Base-by-base conservation (phyloP, 2,113 vertebrate species). In the Oryzias celebensis region DNA sequence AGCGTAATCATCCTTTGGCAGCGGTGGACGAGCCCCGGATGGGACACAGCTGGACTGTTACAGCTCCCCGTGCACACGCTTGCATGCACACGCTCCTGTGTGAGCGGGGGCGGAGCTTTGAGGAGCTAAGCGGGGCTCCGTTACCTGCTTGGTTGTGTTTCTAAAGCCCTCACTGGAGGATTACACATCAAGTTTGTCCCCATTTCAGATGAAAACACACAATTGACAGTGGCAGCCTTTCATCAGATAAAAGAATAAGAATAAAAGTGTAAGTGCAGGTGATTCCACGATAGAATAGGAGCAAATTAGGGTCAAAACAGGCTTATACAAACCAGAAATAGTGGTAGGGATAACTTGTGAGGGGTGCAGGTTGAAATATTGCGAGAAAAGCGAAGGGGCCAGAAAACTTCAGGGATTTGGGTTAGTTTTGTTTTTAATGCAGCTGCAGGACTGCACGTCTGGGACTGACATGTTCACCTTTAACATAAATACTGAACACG, bases 1-100 rank as follows among this genome's bases (percentile, higher is more conserved):
- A 80, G 66, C 87, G 82, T 85, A 86, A 90, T 83, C 82, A 80
- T 87, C 82, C 65, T 81, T 71, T 91, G 90, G 90, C 84, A 85
- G 77, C n/a, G 61, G 71, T 22, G 26, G 64, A 71, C 61, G 15
- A 62, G 68, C 73, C 61, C 75, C 52, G 68, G 72, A 76, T 81
- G 81, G 71, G 75, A 87, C 77, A 73, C 90, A 90, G 88, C 88
- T 90, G 87, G 84, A 84, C 81, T 78, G 60, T 72, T 83, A 78
- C 80, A 81, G 72, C 80, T 82, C 72, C 57, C 58, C 71, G 73
- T 58, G 56, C 73, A 60, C 67, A 60, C 79, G 80, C 62, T 17
- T 55, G 67, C 58, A 66, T 54, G 53, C 65, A 64, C 45, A 52
- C 52, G 57, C 52, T 22, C 47, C 67, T 63, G 54, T 57, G 42